Evolutionary conservation across 2,888 invertebrate genomes (phyloP).

Genomic region (Chironomus tentans): DNA sequence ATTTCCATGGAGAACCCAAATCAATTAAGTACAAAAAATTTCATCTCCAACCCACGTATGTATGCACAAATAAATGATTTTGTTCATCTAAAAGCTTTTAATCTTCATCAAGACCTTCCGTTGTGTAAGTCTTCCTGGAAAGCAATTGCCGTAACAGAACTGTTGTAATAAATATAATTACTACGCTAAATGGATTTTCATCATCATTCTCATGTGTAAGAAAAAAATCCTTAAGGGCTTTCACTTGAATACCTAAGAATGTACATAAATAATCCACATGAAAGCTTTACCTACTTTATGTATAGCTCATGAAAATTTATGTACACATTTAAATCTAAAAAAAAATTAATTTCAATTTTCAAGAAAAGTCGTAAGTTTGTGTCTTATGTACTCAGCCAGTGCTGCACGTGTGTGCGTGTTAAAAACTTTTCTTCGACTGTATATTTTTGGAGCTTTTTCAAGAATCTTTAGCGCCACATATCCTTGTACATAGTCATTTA

Average conservation of each 20-base stretch:
- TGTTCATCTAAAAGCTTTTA: not conserved
- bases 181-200: not conserved
- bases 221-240: not conserved
- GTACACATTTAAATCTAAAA: not conserved
- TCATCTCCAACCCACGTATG: no score
- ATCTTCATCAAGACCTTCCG: not conserved
- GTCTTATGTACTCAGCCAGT: not conserved
- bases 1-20: not conserved
- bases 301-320: not conserved
- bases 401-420: not conserved
- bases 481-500: not conserved
- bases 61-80: not conserved
- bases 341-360: not conserved
- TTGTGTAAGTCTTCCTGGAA: not conserved
- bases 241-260: not conserved
- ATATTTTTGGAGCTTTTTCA: constrained; percentile 21
- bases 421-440: not conserved
- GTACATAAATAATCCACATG: not conserved
- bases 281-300: not conserved
- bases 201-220: not conserved
- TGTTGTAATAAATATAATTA: constrained; percentile 6
- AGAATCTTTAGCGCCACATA: not conserved
- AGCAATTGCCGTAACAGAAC: not conserved
- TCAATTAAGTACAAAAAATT: not conserved
- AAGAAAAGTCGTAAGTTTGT: not conserved